These are phyloP conservation scores for Hyppa rectilinea DNA, from an alignment of 2,888 invertebrate genomes.

Conservation along the genomic window DNA sequence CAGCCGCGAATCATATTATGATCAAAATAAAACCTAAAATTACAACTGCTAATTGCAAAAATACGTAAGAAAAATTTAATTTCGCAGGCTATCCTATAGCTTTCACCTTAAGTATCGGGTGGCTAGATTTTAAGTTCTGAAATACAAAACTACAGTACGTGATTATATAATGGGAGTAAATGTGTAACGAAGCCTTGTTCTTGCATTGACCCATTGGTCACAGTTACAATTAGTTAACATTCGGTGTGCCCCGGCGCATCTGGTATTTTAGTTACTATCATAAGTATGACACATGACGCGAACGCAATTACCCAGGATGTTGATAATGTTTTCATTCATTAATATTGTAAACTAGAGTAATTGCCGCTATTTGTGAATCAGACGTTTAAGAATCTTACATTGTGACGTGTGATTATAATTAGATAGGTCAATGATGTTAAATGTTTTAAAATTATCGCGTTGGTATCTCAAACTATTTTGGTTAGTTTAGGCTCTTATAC, in stretches of 20 bases:
- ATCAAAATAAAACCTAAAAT: no score
- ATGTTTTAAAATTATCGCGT: background rate
- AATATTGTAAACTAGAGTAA: constrained; percentile 74
- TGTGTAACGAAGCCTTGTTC: constrained; percentile 31
- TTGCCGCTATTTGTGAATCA: constrained; percentile 78
- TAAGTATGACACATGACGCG: constrained; percentile 73
- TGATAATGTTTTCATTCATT: constrained; percentile 85
- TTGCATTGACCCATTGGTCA: constrained; percentile 63
- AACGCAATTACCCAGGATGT: constrained; percentile 83
- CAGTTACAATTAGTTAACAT: constrained; percentile 58
- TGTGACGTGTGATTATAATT: constrained; percentile 57
- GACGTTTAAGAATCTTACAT: constrained; percentile 62
- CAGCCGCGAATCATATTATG: no score
- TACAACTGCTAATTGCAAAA: no score
- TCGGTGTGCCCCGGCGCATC: constrained; percentile 62
- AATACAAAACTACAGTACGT: no score
- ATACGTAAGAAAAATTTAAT: no score
- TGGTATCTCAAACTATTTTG: background rate
- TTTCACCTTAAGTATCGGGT: background rate
- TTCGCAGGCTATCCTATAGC: no score
- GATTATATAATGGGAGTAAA: constrained; percentile 6
- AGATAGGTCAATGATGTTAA: constrained; percentile 54
- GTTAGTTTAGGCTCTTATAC: constrained; percentile 1
- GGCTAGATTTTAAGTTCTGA: background rate
- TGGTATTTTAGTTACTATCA: constrained; percentile 67